Evolutionary conservation across 2,888 invertebrate genomes (phyloP), one percentile per base, ranked within the genome.

Genomic region (Acleris literana): DNA sequence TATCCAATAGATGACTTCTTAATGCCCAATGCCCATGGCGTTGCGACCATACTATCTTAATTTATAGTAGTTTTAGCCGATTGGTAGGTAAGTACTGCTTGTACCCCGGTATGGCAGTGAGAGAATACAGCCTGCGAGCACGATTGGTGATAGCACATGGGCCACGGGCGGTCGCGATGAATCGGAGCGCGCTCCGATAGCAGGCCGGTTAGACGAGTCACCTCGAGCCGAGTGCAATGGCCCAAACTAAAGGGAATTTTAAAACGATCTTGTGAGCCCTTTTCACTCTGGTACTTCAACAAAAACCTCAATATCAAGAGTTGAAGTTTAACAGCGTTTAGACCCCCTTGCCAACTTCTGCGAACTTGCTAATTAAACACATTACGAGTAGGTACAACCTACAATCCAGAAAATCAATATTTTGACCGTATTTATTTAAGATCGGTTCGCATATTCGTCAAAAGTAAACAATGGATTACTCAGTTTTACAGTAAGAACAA

Each of bases 171-270:
- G 77, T 78, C 77, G 84, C 89, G 91, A 92, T 92, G 91, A 87
- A 88, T 91, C 90, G 90, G 81, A 81, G 84, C 81, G 82, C 82
- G 84, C 81, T 82, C 91, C 88, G 92, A 92, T 92, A 92, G 88
- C 77, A 83, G 92, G 88, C 92, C 92, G 92, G 92, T 92, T 90
- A 87, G 84, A 92, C 92, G 86, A 86, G 92, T 92, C 90, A 13
- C 20, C 51, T 51, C 20, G 33, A 20, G 22, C 59, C 56, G 90
- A 88, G 92, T 91, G 92, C 92, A 92, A 91, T 84, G 90, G 86
- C 92, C 92, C 91, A 92, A 92, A 89, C 90, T 83, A 80, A 84
- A 89, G 88, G 87, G 87, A 88, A 86, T 89, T 88, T 91, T 87
- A 88, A 91, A 90, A 86, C 85, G 85, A 81, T 83, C 83, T 78